Conservation (phyloP, 2,113 vertebrate genomes). For the Smithornis capensis region DNA sequence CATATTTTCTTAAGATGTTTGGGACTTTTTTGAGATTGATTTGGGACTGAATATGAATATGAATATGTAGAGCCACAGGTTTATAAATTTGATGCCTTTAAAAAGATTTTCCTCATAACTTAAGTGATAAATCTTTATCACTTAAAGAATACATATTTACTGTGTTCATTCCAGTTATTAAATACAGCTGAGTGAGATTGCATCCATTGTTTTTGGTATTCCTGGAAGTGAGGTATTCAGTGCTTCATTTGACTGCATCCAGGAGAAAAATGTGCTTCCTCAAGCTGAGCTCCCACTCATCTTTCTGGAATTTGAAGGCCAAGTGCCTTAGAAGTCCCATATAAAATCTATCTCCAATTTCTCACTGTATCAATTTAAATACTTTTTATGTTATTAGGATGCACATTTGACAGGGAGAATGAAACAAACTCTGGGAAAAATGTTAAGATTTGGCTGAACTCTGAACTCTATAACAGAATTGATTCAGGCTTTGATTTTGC, state of each 20-base stretch:
- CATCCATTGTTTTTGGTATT: background rate
- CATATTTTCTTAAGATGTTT: background rate
- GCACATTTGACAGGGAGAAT: background rate
- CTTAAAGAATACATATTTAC: background rate
- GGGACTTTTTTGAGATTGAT: no score
- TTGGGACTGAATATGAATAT: background rate
- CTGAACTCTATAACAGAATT: background rate
- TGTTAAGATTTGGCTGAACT: background rate
- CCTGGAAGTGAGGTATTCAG: background rate
- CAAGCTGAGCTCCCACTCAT: slow-evolving; percentile 5
- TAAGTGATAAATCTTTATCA: background rate
- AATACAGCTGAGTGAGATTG: background rate
- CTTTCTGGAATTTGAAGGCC: background rate
- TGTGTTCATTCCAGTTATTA: background rate
- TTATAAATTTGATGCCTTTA: background rate
- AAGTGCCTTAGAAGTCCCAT: background rate
- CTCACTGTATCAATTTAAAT: background rate
- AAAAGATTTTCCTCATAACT: background rate
- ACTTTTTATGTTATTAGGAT: background rate
- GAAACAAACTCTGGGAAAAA: background rate
- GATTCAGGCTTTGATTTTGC: background rate
- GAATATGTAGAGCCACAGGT: background rate
- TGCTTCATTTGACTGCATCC: background rate
- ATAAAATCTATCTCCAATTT: background rate
- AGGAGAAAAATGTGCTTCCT: background rate